Evolutionary conservation across 2,888 invertebrate species (phyloP).

Genomic region (Epistrophella euchroma): DNA sequence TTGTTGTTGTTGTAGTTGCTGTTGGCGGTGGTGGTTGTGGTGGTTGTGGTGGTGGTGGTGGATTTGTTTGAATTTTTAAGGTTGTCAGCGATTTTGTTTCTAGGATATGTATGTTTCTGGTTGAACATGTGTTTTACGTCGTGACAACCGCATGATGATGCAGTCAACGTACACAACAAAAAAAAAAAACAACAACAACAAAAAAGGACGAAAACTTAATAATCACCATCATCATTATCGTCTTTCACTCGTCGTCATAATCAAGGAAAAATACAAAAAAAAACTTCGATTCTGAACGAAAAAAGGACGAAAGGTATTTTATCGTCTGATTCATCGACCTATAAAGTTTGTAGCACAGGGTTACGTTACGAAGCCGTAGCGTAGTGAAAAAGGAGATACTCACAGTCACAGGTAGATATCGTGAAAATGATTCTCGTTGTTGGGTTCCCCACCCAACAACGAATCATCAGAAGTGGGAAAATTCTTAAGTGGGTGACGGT

Average conservation of each 20-base stretch:
- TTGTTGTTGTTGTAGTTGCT: background rate
- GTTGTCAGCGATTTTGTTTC: conserved; percentile 36
- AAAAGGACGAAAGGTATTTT: conserved; percentile 17
- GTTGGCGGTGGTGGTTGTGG: conserved; percentile 8
- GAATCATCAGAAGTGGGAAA: background rate
- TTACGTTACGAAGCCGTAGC: background rate
- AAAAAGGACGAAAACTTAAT: conserved; percentile 42
- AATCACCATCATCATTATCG: conserved; percentile 24
- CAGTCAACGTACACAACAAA: conserved; percentile 7
- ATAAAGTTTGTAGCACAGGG: conserved; percentile 25
- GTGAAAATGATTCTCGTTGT: background rate
- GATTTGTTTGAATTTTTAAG: conserved; percentile 10
- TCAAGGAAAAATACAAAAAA: conserved; percentile 18
- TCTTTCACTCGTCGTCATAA: conserved; percentile 37
- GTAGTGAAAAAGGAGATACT: conserved; percentile 35
- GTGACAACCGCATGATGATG: conserved; percentile 73
- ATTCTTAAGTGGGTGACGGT: background rate
- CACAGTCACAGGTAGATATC: background rate
- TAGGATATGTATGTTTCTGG: conserved; percentile 14
- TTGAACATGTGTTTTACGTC: conserved; percentile 58
- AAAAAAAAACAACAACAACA: conserved; percentile 11
- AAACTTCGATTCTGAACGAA: conserved; percentile 12
- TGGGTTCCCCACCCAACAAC: no score
- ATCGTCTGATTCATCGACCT: conserved; percentile 67
- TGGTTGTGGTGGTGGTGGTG: background rate